Percentiles rank a stretch among this genome's conserved stretches.
phyloP scores from a whole-genome alignment of 1,140 invertebrate species.

The Drosophila subpulchrella region DNA sequence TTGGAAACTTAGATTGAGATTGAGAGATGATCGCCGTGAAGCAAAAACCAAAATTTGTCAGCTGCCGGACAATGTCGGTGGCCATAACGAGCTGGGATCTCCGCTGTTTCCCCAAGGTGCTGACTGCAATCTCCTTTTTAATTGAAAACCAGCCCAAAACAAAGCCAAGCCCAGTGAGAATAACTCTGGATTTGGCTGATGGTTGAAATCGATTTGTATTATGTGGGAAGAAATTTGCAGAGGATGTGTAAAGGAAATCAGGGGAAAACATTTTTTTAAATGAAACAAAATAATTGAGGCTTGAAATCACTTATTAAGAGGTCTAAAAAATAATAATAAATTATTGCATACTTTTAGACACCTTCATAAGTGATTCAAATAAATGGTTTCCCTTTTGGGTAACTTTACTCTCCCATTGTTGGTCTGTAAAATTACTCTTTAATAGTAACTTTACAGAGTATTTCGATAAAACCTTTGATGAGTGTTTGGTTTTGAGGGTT shows the following conservation, averaged over 20 bases:
- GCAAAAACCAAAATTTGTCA: constrained; percentile 40
- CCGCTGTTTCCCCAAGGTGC: constrained; percentile 25
- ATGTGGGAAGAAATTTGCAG: not conserved
- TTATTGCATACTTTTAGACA: too few relatives aligned
- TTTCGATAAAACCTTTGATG: constrained; percentile 1
- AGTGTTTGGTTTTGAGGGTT: not conserved
- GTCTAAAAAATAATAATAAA: too few relatives aligned
- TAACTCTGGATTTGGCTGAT: not conserved
- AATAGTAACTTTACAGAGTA: not conserved
- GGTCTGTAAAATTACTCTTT: not conserved
- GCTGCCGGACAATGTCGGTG: constrained; percentile 32
- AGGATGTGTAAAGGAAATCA: not conserved
- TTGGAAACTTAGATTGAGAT: constrained; percentile 14
- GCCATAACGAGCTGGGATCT: constrained; percentile 17
- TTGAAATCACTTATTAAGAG: too few relatives aligned
- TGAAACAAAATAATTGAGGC: too few relatives aligned
- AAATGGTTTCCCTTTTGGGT: too few relatives aligned
- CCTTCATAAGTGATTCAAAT: too few relatives aligned
- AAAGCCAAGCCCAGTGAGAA: constrained; percentile 6
- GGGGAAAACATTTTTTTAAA: too few relatives aligned
- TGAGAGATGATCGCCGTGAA: constrained; percentile 39
- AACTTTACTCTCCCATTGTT: not conserved
- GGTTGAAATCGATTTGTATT: constrained; percentile 1
- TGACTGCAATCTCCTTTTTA: constrained; percentile 39
- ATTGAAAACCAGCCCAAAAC: constrained; percentile 17